Evolutionary conservation across 23 tunicate genomes (phyloP).

Genomic region (Halocynthia aurantium): DNA sequence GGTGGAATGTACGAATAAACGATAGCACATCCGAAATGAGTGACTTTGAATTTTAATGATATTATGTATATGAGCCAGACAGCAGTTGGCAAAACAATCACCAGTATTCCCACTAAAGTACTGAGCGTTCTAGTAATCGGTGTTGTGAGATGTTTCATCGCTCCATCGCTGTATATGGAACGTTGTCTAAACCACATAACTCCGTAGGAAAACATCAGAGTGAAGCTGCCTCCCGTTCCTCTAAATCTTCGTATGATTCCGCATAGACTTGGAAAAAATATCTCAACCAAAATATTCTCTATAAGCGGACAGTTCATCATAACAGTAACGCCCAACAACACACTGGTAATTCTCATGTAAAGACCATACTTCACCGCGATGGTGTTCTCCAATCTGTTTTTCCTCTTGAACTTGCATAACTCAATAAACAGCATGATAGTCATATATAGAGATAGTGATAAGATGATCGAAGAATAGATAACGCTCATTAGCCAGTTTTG

Average conservation of each 20-base stretch:
- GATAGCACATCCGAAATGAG: constrained; percentile 4
- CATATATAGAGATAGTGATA: too few species aligned
- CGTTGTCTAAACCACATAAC: constrained; percentile 2
- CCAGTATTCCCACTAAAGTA: not conserved
- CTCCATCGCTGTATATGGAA: constrained; percentile 2
- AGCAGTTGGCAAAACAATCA: not conserved
- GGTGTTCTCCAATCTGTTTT: too few species aligned
- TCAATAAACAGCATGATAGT: too few species aligned
- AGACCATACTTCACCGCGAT: too few species aligned
- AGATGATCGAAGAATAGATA: too few species aligned
- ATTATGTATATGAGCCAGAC: not conserved
- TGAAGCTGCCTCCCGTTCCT: constrained; percentile 2
- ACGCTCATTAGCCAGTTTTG: too few species aligned
- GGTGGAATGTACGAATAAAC: not conserved
- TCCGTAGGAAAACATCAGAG: not conserved
- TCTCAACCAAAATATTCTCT: not conserved
- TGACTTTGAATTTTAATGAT: not conserved
- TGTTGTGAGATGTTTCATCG: constrained; percentile 7
- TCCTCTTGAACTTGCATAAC: too few species aligned
- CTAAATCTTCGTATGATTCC: not conserved
- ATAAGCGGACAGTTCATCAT: not conserved
- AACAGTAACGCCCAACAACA: not conserved
- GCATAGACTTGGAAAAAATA: constrained; percentile 1
- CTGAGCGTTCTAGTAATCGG: not conserved
- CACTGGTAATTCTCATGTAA: too few species aligned